Evolutionary conservation across 1,140 invertebrate species (phyloP).

Genomic region (Arctopsyche grandis): DNA sequence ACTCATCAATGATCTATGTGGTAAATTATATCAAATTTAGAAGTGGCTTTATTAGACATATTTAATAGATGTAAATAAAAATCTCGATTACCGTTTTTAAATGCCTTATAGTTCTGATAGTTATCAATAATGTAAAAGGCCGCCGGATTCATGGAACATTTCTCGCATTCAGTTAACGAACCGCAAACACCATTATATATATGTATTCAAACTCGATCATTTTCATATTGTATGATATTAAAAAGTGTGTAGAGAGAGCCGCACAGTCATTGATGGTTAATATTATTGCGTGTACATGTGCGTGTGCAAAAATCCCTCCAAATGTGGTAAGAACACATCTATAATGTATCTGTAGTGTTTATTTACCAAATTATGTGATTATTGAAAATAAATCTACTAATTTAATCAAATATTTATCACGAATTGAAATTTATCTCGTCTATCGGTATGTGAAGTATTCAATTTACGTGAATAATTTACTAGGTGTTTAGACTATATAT

Average conservation of each 20-base stretch:
- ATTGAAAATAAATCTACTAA: too few species aligned
- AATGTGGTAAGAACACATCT: neutral
- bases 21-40: slow-evolving; percentile 14
- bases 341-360: neutral
- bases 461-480: neutral
- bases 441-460: neutral
- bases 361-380: neutral
- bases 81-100: neutral
- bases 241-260: too few species aligned
- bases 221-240: too few species aligned
- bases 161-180: neutral
- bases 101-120: slow-evolving; percentile 4
- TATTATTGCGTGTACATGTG: neutral
- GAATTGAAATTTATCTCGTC: too few species aligned
- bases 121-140: neutral
- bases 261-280: neutral
- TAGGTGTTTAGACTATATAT: neutral
- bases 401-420: too few species aligned
- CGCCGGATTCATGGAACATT: neutral
- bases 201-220: neutral
- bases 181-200: neutral
- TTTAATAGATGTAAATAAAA: neutral
- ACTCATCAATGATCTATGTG: neutral
- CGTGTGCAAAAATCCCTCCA: slow-evolving; percentile 1
- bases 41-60: slow-evolving; percentile 19